A percentile compares a stretch with the other conserved stretches of the same genome.
Evolutionary conservation across 2,113 vertebrate genomes (phyloP).

Genomic region (Sceloporus tristichus): DNA sequence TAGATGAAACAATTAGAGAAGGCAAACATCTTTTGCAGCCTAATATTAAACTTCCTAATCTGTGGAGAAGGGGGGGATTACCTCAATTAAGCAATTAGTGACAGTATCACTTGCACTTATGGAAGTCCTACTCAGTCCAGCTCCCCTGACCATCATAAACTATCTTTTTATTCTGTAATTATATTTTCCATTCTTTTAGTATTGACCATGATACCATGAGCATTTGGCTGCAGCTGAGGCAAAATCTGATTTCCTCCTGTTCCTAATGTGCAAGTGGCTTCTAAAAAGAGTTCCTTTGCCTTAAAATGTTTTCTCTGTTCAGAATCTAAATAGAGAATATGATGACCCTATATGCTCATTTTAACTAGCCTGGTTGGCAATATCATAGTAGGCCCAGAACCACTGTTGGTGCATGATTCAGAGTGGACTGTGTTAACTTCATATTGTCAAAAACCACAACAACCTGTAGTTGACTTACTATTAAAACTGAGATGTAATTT

Average conservation of each 20-base stretch:
- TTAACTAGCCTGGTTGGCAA: too few species aligned
- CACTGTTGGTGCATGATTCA: too few species aligned
- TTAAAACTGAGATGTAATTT: too few species aligned
- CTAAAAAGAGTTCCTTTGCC: neutral
- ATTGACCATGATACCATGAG: neutral
- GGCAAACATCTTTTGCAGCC: neutral
- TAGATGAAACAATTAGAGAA: neutral
- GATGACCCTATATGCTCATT: too few species aligned
- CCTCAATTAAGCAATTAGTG: slow-evolving; percentile 1
- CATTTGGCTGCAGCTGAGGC: neutral
- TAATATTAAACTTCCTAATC: neutral
- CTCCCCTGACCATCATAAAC: neutral
- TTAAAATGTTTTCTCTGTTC: neutral
- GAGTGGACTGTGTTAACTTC: too few species aligned
- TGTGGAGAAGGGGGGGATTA: neutral
- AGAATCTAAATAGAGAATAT: too few species aligned
- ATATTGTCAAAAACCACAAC: too few species aligned
- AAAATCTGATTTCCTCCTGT: neutral
- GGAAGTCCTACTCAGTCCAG: neutral
- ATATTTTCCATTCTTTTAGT: neutral
- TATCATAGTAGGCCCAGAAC: too few species aligned
- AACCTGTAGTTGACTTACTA: too few species aligned
- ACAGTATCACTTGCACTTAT: neutral
- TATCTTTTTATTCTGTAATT: neutral
- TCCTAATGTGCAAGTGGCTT: neutral